Evolutionary conservation across 2,113 vertebrate species (phyloP).

Genomic region (Takifugu flavidus): DNA sequence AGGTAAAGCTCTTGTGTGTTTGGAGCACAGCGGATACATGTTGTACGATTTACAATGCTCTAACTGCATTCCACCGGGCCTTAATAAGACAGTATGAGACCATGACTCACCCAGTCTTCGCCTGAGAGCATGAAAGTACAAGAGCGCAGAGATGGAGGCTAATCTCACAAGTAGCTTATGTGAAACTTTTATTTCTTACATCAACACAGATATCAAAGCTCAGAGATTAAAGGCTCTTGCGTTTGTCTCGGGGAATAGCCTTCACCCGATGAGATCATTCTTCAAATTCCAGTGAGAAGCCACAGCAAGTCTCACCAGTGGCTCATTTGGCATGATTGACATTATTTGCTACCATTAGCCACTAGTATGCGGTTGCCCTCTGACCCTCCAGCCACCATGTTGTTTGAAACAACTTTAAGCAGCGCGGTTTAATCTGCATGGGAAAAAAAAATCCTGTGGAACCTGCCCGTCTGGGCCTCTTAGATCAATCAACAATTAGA

Average conservation of each 20-base stretch:
- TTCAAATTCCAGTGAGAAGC: conserved; percentile 72
- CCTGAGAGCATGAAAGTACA: conserved; percentile 2
- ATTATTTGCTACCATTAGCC: conserved; percentile 82
- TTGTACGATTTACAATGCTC: conserved; percentile 26
- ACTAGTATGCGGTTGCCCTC: conserved; percentile 77
- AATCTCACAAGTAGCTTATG: conserved; percentile 8
- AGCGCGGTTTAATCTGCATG: conserved; percentile 77
- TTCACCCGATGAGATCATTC: conserved; percentile 67
- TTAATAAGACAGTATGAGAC: conserved; percentile 33
- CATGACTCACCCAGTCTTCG: conserved; percentile 24
- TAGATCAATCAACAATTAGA: conserved; percentile 74
- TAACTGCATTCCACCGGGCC: conserved; percentile 15
- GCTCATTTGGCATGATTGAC: conserved; percentile 80
- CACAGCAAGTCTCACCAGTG: conserved; percentile 61
- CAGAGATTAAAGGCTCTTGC: conserved; percentile 21
- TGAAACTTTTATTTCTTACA: conserved; percentile 6
- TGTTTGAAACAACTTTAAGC: conserved; percentile 77
- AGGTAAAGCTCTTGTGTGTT: conserved; percentile 6
- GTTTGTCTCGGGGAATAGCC: conserved; percentile 25
- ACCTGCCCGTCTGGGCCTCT: conserved; percentile 51
- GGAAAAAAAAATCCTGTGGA: conserved; percentile 67
- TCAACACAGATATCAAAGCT: conserved; percentile 22
- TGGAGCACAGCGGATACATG: conserved; percentile 23
- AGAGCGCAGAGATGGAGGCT: background rate
- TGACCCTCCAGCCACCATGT: conserved; percentile 71